Percentiles rank a stretch among this genome's conserved stretches.
These are phyloP conservation scores for Drosophila jambulina DNA, from an alignment of 1,140 invertebrate species.

Conservation along the genomic window DNA sequence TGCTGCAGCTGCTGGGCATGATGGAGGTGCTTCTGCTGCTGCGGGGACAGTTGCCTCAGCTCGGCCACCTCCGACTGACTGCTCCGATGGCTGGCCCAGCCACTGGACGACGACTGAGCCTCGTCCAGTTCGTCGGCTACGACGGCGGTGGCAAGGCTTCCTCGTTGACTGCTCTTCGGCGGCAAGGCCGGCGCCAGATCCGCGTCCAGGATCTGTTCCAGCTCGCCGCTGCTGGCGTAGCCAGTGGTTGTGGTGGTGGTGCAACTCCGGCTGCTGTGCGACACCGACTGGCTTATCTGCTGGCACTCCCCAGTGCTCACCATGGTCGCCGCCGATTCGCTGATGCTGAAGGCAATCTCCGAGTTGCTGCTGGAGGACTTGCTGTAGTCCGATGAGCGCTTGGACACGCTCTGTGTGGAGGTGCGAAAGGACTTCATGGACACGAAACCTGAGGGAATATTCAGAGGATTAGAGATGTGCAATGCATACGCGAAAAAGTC, in stretches of 20 bases:
- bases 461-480: not conserved
- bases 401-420: constrained; percentile 87
- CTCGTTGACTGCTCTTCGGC: constrained; percentile 84
- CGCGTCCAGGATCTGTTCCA: constrained; percentile 37
- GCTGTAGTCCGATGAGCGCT: constrained; percentile 87
- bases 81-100: constrained; percentile 38
- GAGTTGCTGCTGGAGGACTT: constrained; percentile 81
- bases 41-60: constrained; percentile 58
- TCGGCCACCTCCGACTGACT: constrained; percentile 64
- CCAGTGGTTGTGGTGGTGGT: constrained; percentile 26
- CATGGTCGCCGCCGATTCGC: constrained; percentile 46
- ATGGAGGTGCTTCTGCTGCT: constrained; percentile 40
- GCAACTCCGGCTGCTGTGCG: constrained; percentile 29
- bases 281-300: constrained; percentile 54
- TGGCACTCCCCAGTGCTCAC: constrained; percentile 45
- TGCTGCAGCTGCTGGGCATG: constrained; percentile 58
- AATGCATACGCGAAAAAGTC: too few relatives aligned
- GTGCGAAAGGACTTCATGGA: constrained; percentile 89
- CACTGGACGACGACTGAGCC: constrained; percentile 8
- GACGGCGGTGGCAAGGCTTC: constrained; percentile 87
- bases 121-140: constrained; percentile 86
- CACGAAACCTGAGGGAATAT: constrained; percentile 87
- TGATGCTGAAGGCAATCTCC: constrained; percentile 65
- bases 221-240: constrained; percentile 40
- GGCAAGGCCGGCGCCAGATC: constrained; percentile 89